These are phyloP conservation scores for Cisticola juncidis DNA, from an alignment of 2,113 vertebrate genomes.

Conservation along the genomic window DNA sequence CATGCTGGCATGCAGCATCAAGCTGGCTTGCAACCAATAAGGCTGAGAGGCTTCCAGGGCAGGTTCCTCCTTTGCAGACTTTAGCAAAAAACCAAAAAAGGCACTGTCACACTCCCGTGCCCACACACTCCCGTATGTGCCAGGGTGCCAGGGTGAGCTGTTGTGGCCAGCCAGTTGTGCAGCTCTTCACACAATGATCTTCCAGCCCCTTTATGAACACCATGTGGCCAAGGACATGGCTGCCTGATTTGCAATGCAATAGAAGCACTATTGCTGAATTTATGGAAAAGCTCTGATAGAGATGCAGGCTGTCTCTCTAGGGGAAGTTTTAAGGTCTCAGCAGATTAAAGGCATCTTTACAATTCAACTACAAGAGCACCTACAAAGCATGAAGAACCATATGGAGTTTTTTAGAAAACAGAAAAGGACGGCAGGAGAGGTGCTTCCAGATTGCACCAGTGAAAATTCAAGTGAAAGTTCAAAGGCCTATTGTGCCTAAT, in stretches of 20 bases:
- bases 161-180: not conserved
- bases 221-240: not conserved
- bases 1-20: not conserved
- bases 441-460: not conserved
- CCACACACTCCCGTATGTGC: not conserved
- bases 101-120: rapidly evolving
- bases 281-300: not conserved
- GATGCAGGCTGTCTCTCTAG: not conserved
- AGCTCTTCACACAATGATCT: not conserved
- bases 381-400: not conserved
- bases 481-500: not conserved
- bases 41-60: not conserved
- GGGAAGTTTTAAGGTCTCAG: not conserved
- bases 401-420: not conserved
- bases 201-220: not conserved
- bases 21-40: not conserved
- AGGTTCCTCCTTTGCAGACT: not conserved
- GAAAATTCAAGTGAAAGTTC: not conserved
- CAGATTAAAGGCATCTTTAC: not conserved
- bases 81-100: not conserved
- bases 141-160: not conserved
- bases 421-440: not conserved
- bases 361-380: not conserved
- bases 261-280: not conserved
- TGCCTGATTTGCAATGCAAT: not conserved